A percentile compares a stretch with the other conserved stretches of the same genome.
These are phyloP conservation scores for Thermophis baileyi DNA, from an alignment of 2,113 vertebrate genomes.

Conservation along the genomic window DNA sequence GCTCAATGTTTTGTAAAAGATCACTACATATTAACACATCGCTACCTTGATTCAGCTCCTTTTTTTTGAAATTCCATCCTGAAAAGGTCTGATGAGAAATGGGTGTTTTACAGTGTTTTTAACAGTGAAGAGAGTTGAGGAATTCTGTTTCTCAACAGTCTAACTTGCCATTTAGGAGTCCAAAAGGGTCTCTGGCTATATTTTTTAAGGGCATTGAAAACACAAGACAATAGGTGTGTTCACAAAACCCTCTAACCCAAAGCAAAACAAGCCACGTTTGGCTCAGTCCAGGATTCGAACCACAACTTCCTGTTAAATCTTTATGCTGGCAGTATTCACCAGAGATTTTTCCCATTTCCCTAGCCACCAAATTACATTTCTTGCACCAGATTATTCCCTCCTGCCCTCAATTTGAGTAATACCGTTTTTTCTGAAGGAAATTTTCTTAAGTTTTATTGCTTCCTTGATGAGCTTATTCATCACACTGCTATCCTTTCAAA, in stretches of 20 bases:
- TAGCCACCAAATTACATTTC: neutral
- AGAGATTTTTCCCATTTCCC: neutral
- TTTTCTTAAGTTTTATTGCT: neutral
- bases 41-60: neutral
- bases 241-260: neutral
- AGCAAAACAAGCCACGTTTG: neutral
- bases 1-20: neutral
- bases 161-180: neutral
- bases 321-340: neutral
- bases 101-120: neutral
- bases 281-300: neutral
- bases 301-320: neutral
- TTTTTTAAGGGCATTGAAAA: neutral
- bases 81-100: neutral
- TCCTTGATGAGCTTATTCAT: neutral
- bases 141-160: neutral
- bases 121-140: neutral
- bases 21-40: neutral
- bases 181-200: neutral
- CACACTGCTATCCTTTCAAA: neutral
- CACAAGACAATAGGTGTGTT: neutral
- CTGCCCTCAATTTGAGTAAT: neutral
- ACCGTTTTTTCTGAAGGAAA: neutral
- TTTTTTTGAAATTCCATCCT: neutral
- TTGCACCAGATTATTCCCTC: neutral